phyloP scores from a whole-genome alignment of 2,888 invertebrate genomes.

The Mystacides longicornis region DNA sequence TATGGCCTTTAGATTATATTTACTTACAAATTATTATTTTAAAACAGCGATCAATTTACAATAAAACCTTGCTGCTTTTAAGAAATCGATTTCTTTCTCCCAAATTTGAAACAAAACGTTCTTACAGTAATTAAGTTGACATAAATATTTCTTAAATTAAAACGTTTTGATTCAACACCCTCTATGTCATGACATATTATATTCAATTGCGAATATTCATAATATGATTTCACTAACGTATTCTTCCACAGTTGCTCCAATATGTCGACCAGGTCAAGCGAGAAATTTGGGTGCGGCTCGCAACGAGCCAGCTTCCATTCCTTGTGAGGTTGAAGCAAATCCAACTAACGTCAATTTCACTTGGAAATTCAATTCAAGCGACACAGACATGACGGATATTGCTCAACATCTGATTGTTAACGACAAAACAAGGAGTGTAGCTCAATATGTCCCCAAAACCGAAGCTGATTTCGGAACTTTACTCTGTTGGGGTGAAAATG shows the following conservation, averaged over 20 bases:
- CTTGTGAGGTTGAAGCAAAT: conserved; percentile 70
- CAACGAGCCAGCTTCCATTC: conserved; percentile 58
- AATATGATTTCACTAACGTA: too few species aligned
- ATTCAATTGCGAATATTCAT: too few species aligned
- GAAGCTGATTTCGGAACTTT: conserved; percentile 66
- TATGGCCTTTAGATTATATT: conserved; percentile 46
- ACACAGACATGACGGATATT: conserved; percentile 59
- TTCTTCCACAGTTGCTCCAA: conserved; percentile 54
- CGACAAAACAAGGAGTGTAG: conserved; percentile 57
- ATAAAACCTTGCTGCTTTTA: not conserved
- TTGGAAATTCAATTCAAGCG: conserved; percentile 71
- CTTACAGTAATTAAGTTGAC: too few species aligned
- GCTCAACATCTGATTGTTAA: conserved; percentile 53
- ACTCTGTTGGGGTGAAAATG: conserved; percentile 67
- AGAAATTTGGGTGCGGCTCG: conserved; percentile 65
- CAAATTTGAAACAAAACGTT: not conserved
- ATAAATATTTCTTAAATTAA: too few species aligned
- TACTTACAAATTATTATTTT: not conserved
- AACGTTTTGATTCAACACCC: too few species aligned
- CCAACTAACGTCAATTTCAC: conserved; percentile 60
- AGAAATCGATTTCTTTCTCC: not conserved
- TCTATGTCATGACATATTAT: too few species aligned
- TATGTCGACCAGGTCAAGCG: conserved; percentile 62
- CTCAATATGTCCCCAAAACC: conserved; percentile 63
- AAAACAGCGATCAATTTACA: not conserved